Evolutionary conservation across 2,797 vertebrate genomes (phyloP).

Genomic region (Lacerta viridis): DNA sequence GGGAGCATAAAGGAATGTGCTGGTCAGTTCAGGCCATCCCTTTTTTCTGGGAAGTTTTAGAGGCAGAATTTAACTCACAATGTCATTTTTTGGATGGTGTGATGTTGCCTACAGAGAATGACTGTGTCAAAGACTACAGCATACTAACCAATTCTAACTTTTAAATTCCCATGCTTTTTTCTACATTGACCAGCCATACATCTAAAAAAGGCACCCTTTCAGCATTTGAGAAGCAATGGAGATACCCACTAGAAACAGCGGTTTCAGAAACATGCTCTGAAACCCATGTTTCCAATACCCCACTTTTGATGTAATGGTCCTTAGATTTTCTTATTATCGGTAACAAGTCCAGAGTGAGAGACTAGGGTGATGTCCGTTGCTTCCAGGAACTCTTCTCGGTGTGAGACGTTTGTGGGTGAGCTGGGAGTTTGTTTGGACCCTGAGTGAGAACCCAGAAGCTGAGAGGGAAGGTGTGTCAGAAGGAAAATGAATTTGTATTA

Average conservation of each 20-base stretch:
- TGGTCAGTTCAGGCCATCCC: background rate
- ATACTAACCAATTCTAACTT: background rate
- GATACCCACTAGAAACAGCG: background rate
- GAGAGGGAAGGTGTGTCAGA: too few relatives aligned
- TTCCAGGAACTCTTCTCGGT: too few relatives aligned
- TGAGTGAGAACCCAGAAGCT: too few relatives aligned
- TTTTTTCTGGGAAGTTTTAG: slow-evolving; percentile 21
- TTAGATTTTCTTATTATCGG: background rate
- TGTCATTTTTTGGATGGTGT: background rate
- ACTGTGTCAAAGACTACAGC: background rate
- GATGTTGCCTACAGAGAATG: background rate
- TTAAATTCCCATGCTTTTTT: background rate
- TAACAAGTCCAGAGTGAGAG: too few relatives aligned
- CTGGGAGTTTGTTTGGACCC: too few relatives aligned
- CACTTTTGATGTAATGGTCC: background rate
- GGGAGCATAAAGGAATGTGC: slow-evolving; percentile 5
- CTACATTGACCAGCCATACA: background rate
- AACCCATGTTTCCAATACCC: background rate
- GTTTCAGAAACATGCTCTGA: background rate
- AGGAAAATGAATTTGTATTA: too few relatives aligned
- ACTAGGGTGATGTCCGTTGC: too few relatives aligned
- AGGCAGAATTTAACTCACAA: background rate
- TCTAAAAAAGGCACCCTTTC: background rate
- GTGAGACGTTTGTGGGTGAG: too few relatives aligned
- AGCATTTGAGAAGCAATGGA: background rate